Base-by-base conservation (phyloP, 1,140 invertebrate genomes). In the Pogonomyrmex barbatus region DNA sequence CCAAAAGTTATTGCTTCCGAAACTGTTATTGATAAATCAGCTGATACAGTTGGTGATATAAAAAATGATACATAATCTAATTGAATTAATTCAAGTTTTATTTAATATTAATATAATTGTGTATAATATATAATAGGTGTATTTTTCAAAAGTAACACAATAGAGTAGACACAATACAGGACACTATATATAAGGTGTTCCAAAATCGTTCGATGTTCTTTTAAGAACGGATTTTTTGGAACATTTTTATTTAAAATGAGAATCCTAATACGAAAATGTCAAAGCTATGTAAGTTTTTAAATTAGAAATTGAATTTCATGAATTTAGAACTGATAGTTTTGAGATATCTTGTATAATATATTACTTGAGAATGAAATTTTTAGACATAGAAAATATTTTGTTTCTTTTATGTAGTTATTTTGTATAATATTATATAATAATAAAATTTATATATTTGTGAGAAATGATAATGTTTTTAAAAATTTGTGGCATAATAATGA, bases 11-110 rank as follows among this genome's bases (percentile, higher is more conserved):
- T 1, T 58, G 30, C n/a, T 42, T 70, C 63, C 5, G 63, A 81
- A 81, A 12, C 1, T 56, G 52, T 33, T 65, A n/a, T 17, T 47
- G 14, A 4, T 1, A 30, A 82, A 60, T 0, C 17, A 0, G 24
- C 58, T 0, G 50, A 82, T 30, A 39, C 24, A 9, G 2, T 62
- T 47, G 14, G 5, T 12, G 39, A 47, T 56, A n/a, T 50, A 52
- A 71, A 36, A 14, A 60, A 50, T 17, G 8, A 67, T 58, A 52
- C 30, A 45, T 60, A 88, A 62, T 17, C 39, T 39, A 58, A 3
- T 73, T 75, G 33, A 58, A 30, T 60, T 0, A 8, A 58, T 36
- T 14, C 30, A 54, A 70, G 10, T 70, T 81, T 42, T 70, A 42
- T 30, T 36, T 8, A 62, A 62, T 58, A 42, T 68, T 52, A 24